These are phyloP conservation scores for Pelochelys cantorii DNA, from an alignment of 2,797 vertebrate species.

Conservation along the genomic window DNA sequence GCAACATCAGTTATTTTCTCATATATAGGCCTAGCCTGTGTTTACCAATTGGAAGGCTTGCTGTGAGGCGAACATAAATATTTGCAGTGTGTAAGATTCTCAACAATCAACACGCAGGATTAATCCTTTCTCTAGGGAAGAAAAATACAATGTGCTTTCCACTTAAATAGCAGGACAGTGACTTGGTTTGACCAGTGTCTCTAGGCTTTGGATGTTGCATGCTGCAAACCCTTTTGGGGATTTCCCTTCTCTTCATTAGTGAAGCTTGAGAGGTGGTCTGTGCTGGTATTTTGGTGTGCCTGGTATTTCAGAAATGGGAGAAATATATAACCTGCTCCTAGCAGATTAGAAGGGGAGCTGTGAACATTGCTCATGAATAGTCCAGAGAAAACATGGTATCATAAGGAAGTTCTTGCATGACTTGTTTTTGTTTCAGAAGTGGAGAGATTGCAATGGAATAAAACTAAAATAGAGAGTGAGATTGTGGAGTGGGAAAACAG, in stretches of 20 bases:
- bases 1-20: constrained; percentile 27
- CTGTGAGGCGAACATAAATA: constrained; percentile 15
- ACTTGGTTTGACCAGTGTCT: background rate
- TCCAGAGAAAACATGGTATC: background rate
- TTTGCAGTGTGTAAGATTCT: background rate
- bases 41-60: constrained; percentile 16
- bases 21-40: constrained; percentile 34
- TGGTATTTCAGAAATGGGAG: background rate
- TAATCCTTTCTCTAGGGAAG: background rate
- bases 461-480: background rate
- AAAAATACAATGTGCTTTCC: background rate
- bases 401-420: background rate
- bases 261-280: background rate
- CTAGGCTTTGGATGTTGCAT: background rate
- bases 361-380: constrained; percentile 14
- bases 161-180: background rate
- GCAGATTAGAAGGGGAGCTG: constrained; percentile 4
- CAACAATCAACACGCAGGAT: background rate
- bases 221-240: background rate
- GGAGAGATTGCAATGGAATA: constrained; percentile 14
- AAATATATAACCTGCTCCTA: background rate
- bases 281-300: background rate
- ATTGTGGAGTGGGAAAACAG: background rate
- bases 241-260: background rate
- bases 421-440: background rate